Conservation (phyloP, 2,113 vertebrate species). For the Sander vitreus region DNA sequence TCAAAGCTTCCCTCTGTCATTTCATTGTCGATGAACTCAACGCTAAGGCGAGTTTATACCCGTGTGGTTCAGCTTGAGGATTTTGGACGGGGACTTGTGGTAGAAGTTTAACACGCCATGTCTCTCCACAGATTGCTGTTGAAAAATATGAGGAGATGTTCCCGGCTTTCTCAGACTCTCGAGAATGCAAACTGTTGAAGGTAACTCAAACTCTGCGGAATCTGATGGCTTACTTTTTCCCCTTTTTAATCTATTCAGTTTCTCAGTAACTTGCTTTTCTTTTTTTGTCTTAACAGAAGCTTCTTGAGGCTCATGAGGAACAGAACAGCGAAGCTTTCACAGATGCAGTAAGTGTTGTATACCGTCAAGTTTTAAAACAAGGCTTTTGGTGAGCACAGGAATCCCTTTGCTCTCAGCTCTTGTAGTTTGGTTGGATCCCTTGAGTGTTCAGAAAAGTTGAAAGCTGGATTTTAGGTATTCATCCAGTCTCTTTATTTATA, state of each 20-base stretch:
- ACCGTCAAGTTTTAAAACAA: conserved; percentile 28
- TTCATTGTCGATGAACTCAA: conserved; percentile 99
- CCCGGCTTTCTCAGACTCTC: conserved; percentile 96
- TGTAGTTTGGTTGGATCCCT: conserved; percentile 36
- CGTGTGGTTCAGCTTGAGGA: neutral
- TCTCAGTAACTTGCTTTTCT: conserved; percentile 44
- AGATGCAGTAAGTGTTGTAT: conserved; percentile 90
- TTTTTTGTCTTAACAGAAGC: conserved; percentile 86
- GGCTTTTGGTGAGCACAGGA: neutral
- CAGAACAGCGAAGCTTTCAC: conserved; percentile 97
- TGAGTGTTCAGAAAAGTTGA: conserved; percentile 19
- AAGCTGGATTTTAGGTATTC: conserved; percentile 13
- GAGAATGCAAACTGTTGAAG: conserved; percentile 98
- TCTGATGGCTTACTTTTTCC: neutral
- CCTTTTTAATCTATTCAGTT: conserved; percentile 4
- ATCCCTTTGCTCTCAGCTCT: neutral
- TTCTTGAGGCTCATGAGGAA: conserved; percentile 97
- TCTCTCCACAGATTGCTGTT: conserved; percentile 89
- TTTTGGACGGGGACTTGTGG: neutral
- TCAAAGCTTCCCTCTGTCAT: conserved; percentile 97
- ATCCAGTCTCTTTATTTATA: neutral
- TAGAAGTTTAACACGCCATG: neutral
- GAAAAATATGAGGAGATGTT: conserved; percentile 99
- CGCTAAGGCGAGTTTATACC: conserved; percentile 87
- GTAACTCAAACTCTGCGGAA: conserved; percentile 76